Evolutionary conservation across 2,797 vertebrate species (phyloP), one percentile per base, ranked within the genome.

Genomic region (Tinamus major): DNA sequence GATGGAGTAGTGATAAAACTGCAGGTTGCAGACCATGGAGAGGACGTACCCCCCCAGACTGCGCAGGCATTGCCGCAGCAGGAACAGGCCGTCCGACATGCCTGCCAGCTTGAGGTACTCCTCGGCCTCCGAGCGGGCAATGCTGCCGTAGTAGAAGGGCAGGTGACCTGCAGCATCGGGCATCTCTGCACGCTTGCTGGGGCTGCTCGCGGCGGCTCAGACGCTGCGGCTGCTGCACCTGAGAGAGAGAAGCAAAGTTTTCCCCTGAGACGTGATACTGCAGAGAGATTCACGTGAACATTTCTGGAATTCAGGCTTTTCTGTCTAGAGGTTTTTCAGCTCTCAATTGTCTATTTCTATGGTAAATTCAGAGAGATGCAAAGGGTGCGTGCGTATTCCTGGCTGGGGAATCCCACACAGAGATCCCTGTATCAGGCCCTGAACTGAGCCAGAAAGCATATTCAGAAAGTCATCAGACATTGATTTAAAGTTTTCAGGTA

Each of bases 141-240:
- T 99, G 98, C 98, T 99, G 96, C 99, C 99, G 0, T 99, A 99
- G 98, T 98, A 99, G 96, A 99, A 99, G 42, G 99, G 99, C 95
- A 99, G 98, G 79, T 99, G 98, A 10, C 96, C 96, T 0, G 99
- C 99, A 0, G 98, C 98, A 94, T 99, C 99, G 3, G 96, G 97
- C 99, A 99, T 99, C 89, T 85, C 96, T 56, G 12, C 5, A 1
- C 0, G 0, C n/a, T 58, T 8, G 5, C 16, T 1, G 4, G 33
- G 17, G 0, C 4, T 5, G 39, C 78, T 7, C 1, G 31, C 55
- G 24, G 26, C 0, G 1, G 35, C 6, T 79, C 65, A 9, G 10
- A 1, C 2, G 1, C 20, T 41, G 53, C 16, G n/a, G 27, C 19
- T 5, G 61, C 37, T 65, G 1, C 0, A 13, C 7, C 89, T 95